phyloP scores from a whole-genome alignment of 2,113 vertebrate genomes.

The Zosterops lateralis region DNA sequence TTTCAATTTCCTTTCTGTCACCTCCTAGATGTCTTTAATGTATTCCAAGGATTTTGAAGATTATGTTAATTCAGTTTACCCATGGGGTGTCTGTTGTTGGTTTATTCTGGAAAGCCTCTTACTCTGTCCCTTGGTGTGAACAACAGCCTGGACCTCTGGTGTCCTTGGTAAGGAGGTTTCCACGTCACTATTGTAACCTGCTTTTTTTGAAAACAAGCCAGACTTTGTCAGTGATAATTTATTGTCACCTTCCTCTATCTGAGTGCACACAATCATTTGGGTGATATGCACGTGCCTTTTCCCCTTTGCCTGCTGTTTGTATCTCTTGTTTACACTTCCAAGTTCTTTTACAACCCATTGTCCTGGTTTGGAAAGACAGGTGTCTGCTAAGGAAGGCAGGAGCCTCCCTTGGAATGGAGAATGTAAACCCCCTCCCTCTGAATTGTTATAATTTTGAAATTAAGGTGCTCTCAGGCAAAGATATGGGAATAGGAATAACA shows the following conservation, averaged over 20 bases:
- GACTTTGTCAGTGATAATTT: not conserved
- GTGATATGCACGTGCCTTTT: fast-evolving
- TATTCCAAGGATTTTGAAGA: not conserved
- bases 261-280: not conserved
- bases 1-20: not conserved
- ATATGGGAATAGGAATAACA: not conserved
- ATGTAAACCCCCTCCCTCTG: not conserved
- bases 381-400: not conserved
- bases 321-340: not conserved
- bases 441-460: not conserved
- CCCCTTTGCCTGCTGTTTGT: not conserved
- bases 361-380: not conserved
- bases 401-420: not conserved
- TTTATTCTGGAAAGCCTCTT: not conserved
- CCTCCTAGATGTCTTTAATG: not conserved
- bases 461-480: not conserved
- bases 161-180: not conserved
- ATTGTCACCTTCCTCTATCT: not conserved
- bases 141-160: not conserved
- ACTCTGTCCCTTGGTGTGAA: not conserved
- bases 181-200: not conserved
- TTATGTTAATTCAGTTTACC: not conserved
- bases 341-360: not conserved
- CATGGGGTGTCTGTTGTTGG: not conserved
- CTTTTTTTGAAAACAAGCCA: not conserved